Base-by-base conservation (phyloP, 2,113 vertebrate species). In the Connochaetes taurinus region DNA sequence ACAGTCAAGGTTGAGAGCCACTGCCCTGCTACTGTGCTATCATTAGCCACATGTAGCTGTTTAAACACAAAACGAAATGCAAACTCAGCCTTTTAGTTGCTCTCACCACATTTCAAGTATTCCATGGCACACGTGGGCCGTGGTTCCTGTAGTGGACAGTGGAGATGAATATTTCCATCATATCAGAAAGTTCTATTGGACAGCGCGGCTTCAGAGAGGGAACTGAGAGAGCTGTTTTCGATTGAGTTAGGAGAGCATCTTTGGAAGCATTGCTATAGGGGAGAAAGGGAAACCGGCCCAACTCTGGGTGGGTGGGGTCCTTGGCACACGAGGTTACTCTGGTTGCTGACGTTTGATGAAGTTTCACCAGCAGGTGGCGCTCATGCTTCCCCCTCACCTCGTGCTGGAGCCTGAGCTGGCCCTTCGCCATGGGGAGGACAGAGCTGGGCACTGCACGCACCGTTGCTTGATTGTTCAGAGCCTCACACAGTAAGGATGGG, bases 331-430 rank as follows among this genome's bases (percentile, higher is more conserved):
- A 40, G 67, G 78, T 14, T 15, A 11, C 27, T 25, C 10, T 14
- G 52, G 74, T 36, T 8, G 33, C 43, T 29, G 87, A 11, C 25
- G 16, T 21, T 13, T 16, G 29, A 36, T 9, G 4, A 36, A 52
- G n/a, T 60, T 45, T 19, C 3, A 25, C 87, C 87, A 94, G 87
- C 83, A 96, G 96, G 90, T 71, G 94, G 92, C 36, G 2, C 47
- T 43, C 12, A 1, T 11, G 45, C 78, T 36, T 25, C 6, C 25
- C 6, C 17, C 23, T 11, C 58, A 4, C 2, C 58, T 53, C 0
- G 2, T 40, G 11, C 52, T 3, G 80, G 91, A n/a, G 1, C 40
- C 33, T 7, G 90, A n/a, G 82, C 21, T 11, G 52, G 67, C 80
- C 21, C n/a, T 62, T 40, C 52, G 57, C 64, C 55, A 1, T 8